Evolutionary conservation across 2,113 vertebrate genomes (phyloP).

Genomic region (Trichechus manatus): DNA sequence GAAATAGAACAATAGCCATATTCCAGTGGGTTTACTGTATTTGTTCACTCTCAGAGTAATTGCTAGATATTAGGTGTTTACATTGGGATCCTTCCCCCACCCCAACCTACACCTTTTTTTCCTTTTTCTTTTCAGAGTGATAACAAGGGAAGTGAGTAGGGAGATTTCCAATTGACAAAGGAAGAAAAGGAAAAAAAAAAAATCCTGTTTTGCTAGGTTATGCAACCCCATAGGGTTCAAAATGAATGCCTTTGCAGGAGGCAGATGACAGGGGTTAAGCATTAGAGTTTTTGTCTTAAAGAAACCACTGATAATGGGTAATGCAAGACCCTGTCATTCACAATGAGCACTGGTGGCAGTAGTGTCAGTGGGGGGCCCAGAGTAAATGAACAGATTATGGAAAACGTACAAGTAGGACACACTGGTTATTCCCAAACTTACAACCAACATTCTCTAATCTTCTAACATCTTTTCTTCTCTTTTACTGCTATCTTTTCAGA

Average conservation of each 20-base stretch:
- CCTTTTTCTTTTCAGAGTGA: not conserved
- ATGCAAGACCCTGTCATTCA: slow-evolving; percentile 61
- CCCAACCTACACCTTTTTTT: not conserved
- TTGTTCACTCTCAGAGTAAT: not conserved
- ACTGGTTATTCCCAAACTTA: not conserved
- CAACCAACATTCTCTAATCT: slow-evolving; percentile 77
- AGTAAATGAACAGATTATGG: slow-evolving; percentile 76
- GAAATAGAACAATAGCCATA: slow-evolving; percentile 9
- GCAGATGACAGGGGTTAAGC: slow-evolving; percentile 63
- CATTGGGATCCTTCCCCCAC: not conserved
- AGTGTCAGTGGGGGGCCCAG: slow-evolving; percentile 67
- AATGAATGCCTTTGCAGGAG: slow-evolving; percentile 78
- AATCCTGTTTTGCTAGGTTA: slow-evolving; percentile 65
- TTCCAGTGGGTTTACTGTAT: not conserved
- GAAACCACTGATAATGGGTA: slow-evolving; percentile 79
- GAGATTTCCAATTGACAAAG: slow-evolving; percentile 28
- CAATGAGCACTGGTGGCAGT: slow-evolving; percentile 44
- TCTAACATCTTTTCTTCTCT: slow-evolving; percentile 41
- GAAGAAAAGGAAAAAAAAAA: slow-evolving; percentile 54
- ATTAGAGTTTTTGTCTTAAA: slow-evolving; percentile 79
- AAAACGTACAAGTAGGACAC: slow-evolving; percentile 63
- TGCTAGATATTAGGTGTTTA: not conserved
- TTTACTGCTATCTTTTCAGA: slow-evolving; percentile 73
- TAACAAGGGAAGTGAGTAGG: not conserved
- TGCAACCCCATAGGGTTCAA: slow-evolving; percentile 74